A percentile compares a stretch with the other conserved stretches of the same genome.
Evolutionary conservation across 2,888 invertebrate species (phyloP).

Genomic region (Ellobium chinense): DNA sequence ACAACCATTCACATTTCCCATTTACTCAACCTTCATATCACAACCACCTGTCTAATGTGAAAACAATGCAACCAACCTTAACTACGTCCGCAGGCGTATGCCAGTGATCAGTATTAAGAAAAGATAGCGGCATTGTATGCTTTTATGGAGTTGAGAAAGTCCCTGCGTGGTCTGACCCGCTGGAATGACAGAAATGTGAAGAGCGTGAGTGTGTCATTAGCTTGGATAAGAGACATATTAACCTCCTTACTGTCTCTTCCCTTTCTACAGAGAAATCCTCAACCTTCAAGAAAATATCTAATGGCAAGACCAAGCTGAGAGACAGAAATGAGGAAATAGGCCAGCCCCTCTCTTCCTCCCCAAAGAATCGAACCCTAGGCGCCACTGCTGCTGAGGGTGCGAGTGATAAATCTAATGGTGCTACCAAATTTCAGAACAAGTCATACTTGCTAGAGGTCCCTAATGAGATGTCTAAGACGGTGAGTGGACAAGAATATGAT

Average conservation of each 20-base stretch:
- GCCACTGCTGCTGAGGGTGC: not conserved
- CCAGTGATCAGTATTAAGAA: no score
- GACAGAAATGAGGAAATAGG: conserved; percentile 27
- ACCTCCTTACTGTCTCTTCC: not conserved
- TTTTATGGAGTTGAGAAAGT: no score
- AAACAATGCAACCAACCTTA: no score
- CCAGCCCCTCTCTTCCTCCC: not conserved
- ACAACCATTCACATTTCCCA: no score
- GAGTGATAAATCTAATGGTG: conserved; percentile 26
- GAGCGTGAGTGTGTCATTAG: not conserved
- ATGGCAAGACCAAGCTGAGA: conserved; percentile 18
- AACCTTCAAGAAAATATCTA: conserved; percentile 29
- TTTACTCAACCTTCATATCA: no score
- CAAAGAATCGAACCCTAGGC: not conserved
- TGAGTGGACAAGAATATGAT: no score
- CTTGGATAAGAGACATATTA: not conserved
- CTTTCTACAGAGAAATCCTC: conserved; percentile 22
- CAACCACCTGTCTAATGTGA: no score
- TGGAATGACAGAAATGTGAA: no score
- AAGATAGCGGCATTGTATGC: no score
- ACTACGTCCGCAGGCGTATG: no score
- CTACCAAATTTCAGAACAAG: conserved; percentile 27
- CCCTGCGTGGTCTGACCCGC: no score
- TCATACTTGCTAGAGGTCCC: conserved; percentile 28
- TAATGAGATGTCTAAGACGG: conserved; percentile 37